phyloP scores from a whole-genome alignment of 2,797 vertebrate species.

The Lacerta agilis region DNA sequence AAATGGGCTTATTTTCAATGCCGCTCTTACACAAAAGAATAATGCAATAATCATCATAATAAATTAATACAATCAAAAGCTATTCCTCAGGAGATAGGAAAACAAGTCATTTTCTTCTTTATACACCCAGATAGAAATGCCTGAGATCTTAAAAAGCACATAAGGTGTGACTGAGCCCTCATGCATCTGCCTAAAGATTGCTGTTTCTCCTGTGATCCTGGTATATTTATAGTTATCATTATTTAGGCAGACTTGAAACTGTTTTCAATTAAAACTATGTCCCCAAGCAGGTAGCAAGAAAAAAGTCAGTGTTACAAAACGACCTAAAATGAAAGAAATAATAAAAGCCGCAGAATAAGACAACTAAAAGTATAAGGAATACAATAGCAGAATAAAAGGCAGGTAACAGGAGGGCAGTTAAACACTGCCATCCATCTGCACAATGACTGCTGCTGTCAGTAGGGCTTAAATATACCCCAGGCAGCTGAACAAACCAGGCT shows the following conservation, averaged over 20 bases:
- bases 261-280: neutral
- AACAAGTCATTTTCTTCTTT: slow-evolving; percentile 45
- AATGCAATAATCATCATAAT: slow-evolving; percentile 35
- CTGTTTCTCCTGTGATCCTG: neutral
- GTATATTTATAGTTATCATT: too few relatives aligned
- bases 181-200: neutral
- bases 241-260: neutral
- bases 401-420: too few relatives aligned
- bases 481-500: too few relatives aligned
- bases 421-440: too few relatives aligned
- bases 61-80: slow-evolving; percentile 45
- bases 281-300: neutral
- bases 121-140: slow-evolving; percentile 4
- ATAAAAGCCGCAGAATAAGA: neutral
- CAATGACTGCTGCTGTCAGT: too few relatives aligned
- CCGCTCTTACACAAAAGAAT: slow-evolving; percentile 39
- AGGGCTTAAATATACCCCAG: too few relatives aligned
- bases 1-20: slow-evolving; percentile 63
- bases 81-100: slow-evolving; percentile 30
- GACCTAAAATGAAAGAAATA: neutral
- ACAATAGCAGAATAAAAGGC: too few relatives aligned
- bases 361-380: neutral
- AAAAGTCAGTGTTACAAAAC: neutral
- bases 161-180: neutral
- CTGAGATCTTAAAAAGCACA: slow-evolving; percentile 43